Conservation (phyloP, 2,113 vertebrate species). For the Thermophis baileyi region DNA sequence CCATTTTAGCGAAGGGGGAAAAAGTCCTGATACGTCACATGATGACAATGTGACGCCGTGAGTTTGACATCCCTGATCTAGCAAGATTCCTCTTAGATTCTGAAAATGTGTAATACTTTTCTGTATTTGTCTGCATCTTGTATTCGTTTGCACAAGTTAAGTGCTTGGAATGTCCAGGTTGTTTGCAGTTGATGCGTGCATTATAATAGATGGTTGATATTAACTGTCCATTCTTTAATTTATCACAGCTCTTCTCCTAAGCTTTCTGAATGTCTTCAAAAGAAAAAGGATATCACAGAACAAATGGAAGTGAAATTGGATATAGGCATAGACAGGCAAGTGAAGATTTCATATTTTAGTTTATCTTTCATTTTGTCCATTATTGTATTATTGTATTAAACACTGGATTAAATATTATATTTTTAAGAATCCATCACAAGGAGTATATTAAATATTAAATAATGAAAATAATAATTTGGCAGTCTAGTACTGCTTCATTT, state of each 20-base stretch:
- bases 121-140: neutral
- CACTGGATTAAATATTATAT: neutral
- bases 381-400: neutral
- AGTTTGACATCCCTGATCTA: neutral
- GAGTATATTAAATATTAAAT: neutral
- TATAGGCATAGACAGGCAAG: constrained; percentile 95
- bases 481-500: neutral
- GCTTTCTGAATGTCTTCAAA: constrained; percentile 95
- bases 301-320: constrained; percentile 99
- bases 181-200: neutral
- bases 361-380: neutral
- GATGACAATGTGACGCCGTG: no score
- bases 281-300: constrained; percentile 98
- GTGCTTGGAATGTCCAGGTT: neutral
- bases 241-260: constrained; percentile 90
- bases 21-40: no score
- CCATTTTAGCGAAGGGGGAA: no score
- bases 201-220: neutral
- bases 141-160: neutral
- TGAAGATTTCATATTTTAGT: constrained; percentile 31
- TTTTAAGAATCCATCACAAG: neutral
- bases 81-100: neutral
- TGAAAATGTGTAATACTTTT: neutral
- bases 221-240: neutral
- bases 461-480: constrained; percentile 1